These are phyloP conservation scores for Aphyosemion australe DNA, from an alignment of 2,113 vertebrate species.

Conservation along the genomic window DNA sequence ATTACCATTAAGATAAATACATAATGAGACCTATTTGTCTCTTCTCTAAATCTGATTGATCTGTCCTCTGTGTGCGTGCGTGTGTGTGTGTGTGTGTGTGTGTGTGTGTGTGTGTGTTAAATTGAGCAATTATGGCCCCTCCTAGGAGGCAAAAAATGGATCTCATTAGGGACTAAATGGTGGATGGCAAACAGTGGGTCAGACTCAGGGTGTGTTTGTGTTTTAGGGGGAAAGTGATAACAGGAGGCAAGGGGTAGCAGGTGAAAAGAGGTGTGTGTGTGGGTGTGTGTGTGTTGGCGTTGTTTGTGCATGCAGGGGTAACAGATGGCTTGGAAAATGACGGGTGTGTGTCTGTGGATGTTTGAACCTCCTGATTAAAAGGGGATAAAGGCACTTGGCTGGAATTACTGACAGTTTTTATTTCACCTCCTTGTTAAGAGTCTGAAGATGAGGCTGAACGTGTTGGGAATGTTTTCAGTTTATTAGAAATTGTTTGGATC, in stretches of 20 bases:
- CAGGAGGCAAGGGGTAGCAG: conserved; percentile 55
- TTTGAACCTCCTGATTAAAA: conserved; percentile 38
- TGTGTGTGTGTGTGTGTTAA: conserved; percentile 46
- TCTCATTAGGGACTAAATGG: conserved; percentile 69
- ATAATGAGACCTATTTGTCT: conserved; percentile 65
- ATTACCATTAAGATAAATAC: conserved; percentile 70
- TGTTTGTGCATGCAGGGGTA: conserved; percentile 47
- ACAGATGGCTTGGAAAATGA: conserved; percentile 61
- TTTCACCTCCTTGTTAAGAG: not conserved
- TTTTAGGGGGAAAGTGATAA: conserved; percentile 46
- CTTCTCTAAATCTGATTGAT: conserved; percentile 63
- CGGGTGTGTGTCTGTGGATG: conserved; percentile 35
- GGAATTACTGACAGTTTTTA: conserved; percentile 18
- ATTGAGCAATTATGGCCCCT: conserved; percentile 67
- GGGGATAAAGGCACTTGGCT: conserved; percentile 30
- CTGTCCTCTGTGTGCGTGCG: conserved; percentile 4
- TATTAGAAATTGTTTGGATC: not conserved
- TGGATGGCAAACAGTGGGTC: conserved; percentile 62
- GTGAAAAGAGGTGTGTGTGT: conserved; percentile 44
- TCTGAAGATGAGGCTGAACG: conserved; percentile 8
- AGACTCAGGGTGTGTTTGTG: conserved; percentile 60
- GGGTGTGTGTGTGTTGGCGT: conserved; percentile 42
- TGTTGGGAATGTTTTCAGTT: not conserved
- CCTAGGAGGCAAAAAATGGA: conserved; percentile 56
- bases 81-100: not conserved